Conservation (phyloP, 2,888 invertebrate genomes). For the Uloborus plumipes region DNA sequence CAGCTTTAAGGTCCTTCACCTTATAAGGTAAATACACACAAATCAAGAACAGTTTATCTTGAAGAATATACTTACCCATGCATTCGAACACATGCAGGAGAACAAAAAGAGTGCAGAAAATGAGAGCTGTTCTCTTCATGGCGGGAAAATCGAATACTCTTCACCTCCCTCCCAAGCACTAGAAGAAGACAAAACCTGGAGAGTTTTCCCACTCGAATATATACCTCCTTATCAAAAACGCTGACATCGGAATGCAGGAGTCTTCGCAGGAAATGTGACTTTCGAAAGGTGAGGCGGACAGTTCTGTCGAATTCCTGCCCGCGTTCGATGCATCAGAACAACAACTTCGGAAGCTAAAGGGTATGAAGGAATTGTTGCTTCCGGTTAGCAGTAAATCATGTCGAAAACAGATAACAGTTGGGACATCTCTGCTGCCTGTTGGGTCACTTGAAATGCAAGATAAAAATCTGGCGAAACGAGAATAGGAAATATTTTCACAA, state of each 20-base stretch:
- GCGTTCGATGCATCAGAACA: too few relatives aligned
- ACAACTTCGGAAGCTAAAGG: too few relatives aligned
- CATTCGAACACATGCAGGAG: conserved; percentile 6
- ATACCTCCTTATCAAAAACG: conserved; percentile 19
- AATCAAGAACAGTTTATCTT: neutral
- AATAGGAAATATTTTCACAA: too few relatives aligned
- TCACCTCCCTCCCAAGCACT: conserved; percentile 1
- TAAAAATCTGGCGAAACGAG: too few relatives aligned
- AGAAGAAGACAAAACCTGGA: neutral
- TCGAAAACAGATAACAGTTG: conserved; percentile 21
- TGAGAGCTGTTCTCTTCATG: neutral
- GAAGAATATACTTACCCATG: neutral
- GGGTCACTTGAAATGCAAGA: too few relatives aligned
- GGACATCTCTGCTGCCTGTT: conserved; percentile 7
- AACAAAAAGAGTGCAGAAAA: conserved; percentile 16
- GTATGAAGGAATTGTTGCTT: conserved; percentile 7
- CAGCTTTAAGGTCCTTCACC: too few relatives aligned
- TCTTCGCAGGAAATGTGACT: conserved; percentile 33
- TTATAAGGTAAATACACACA: too few relatives aligned
- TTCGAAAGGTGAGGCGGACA: conserved; percentile 19
- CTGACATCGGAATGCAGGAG: conserved; percentile 20
- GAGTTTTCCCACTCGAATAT: neutral
- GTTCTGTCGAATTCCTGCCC: too few relatives aligned
- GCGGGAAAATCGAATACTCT: too few relatives aligned
- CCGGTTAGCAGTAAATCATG: conserved; percentile 24